Percentiles rank a stretch among this genome's conserved stretches.
Conservation (phyloP, 2,797 vertebrate species). For the Enteromius afrohamiltoni region DNA sequence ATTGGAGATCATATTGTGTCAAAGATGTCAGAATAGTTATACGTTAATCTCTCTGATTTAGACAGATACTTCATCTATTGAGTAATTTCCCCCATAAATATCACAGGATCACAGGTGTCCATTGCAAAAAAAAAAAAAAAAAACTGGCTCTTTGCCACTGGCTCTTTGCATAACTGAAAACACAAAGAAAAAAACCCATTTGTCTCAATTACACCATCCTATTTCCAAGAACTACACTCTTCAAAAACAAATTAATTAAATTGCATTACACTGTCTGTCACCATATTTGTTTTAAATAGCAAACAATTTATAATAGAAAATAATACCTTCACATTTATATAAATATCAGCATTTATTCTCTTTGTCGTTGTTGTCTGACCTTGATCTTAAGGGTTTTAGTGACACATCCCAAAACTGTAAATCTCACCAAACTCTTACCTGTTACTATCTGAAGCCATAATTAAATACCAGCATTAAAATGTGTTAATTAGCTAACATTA, state of each 20-base stretch:
- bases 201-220: neutral
- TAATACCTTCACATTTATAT: neutral
- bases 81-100: neutral
- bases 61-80: neutral
- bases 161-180: slow-evolving; percentile 10
- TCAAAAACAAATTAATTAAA: neutral
- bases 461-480: neutral
- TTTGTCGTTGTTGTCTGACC: neutral
- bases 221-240: neutral
- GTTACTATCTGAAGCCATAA: neutral
- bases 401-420: too few species aligned
- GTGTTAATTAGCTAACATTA: neutral
- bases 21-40: neutral
- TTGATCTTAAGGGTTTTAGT: neutral
- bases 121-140: too few species aligned
- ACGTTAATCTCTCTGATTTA: neutral
- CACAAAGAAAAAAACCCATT: neutral
- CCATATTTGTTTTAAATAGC: neutral
- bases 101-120: neutral
- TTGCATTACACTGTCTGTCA: neutral
- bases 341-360: neutral
- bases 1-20: neutral
- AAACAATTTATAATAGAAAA: neutral
- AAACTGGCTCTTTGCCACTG: too few species aligned
- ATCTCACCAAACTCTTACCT: neutral